Percentiles rank a stretch among this genome's conserved stretches.
phyloP scores from a whole-genome alignment of 30 jellyfish, hydroid and myxozoan species.

The Aurelia sp. region DNA sequence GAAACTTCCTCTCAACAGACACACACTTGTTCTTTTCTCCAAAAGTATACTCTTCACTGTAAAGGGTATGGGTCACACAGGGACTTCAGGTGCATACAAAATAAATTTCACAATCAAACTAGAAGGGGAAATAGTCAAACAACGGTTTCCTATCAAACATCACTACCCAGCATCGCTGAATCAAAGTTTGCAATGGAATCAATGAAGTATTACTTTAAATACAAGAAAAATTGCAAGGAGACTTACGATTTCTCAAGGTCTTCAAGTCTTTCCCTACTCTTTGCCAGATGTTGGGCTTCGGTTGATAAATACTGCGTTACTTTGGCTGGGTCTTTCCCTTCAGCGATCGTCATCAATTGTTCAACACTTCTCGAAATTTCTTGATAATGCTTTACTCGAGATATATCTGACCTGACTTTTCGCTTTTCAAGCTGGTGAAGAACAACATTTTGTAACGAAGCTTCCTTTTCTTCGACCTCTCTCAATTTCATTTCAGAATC shows the following conservation, averaged over 20 bases:
- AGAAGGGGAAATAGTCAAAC: no score
- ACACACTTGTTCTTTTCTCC: no score
- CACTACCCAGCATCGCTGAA: no score
- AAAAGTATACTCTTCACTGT: no score
- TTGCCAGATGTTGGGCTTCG: slow-evolving; percentile 66
- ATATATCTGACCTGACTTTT: slow-evolving; percentile 37
- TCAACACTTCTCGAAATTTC: slow-evolving; percentile 75
- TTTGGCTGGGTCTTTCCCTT: slow-evolving; percentile 63
- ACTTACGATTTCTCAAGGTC: slow-evolving; percentile 68
- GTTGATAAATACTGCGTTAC: slow-evolving; percentile 39
- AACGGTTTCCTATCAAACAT: no score
- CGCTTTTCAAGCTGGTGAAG: slow-evolving; percentile 45
- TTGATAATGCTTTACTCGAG: slow-evolving; percentile 61
- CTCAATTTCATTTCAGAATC: slow-evolving; percentile 39
- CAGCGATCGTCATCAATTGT: slow-evolving; percentile 59
- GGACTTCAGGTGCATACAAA: no score
- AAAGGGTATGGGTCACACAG: no score
- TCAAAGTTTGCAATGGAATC: no score
- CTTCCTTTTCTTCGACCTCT: slow-evolving; percentile 53
- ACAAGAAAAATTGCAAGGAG: background rate
- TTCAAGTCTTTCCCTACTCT: slow-evolving; percentile 61
- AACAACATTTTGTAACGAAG: slow-evolving; percentile 31
- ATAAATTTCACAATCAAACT: no score
- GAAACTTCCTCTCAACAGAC: no score
- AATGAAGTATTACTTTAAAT: no score